Percentiles rank a stretch among this genome's conserved stretches.
These are phyloP conservation scores for Camelus dromedarius DNA, from an alignment of 2,113 vertebrate species.

Conservation along the genomic window DNA sequence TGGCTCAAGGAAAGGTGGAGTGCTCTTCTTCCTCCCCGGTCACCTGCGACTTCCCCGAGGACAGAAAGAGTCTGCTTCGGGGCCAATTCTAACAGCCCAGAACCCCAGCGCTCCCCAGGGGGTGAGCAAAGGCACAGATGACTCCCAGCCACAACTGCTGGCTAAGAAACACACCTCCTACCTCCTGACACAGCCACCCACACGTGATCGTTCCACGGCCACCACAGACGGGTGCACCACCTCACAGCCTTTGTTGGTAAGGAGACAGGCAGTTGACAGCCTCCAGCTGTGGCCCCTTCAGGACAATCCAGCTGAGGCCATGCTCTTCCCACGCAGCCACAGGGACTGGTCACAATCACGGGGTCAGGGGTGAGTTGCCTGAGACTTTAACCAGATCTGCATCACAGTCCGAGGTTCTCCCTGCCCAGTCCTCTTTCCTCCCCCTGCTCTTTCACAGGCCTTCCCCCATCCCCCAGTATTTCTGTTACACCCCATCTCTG, in stretches of 20 bases:
- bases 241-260: not conserved
- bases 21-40: not conserved
- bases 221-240: fast-evolving
- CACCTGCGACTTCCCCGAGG: not conserved
- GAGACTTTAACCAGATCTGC: not conserved
- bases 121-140: too few species aligned
- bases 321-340: not conserved
- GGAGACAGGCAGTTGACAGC: not conserved
- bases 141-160: not conserved
- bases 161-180: not conserved
- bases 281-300: not conserved
- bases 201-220: fast-evolving
- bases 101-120: not conserved
- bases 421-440: not conserved
- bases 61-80: not conserved
- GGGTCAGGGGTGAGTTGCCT: fast-evolving
- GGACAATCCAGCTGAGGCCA: not conserved
- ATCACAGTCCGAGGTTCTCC: not conserved
- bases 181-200: not conserved
- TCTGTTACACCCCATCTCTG: not conserved
- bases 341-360: not conserved
- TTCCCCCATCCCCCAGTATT: fast-evolving
- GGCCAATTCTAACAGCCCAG: not conserved
- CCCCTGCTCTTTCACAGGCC: not conserved
- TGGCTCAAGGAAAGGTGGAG: not conserved